Base-by-base conservation (phyloP, 2,797 vertebrate species). In the Tympanoctomys barrerae region DNA sequence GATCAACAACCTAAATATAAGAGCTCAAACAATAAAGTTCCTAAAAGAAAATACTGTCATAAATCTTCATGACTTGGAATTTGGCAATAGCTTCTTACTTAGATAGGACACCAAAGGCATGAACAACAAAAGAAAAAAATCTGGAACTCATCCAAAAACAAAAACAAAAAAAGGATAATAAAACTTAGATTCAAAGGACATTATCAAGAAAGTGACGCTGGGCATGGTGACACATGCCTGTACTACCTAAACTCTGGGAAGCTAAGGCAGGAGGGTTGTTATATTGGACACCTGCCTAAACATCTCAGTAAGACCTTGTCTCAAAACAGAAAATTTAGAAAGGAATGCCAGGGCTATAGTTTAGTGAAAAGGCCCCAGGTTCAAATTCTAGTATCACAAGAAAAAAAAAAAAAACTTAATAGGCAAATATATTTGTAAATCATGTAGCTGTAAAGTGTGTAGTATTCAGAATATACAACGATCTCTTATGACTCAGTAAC, bases 391-490 rank as follows among this genome's bases (percentile, higher is more conserved):
- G 36, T 73, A 39, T 39, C 21, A 11, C 39, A 73, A 42, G 36
- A 62, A 62, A 61, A 62, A 42, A 82, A 7, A n/a, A 42, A 70
- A 89, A 95, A 33, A 73, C 21, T 57, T 2, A 80, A 71, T 5
- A n/a, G 49, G 31, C 93, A 36, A 93, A 92, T 83, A 87, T 46
- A 86, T 77, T 21, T 87, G 18, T 57, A 96, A 91, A 94, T 36
- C 31, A 61, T 78, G 39, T 83, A 87, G 92, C 42, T 66, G 42
- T 77, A 87, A 82, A n/a, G 70, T n/a, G 36, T 52, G 2, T 59
- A 70, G 19, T 90, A 84, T 39, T 24, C 19, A 94, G 62, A 86
- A 88, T 57, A 79, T 16, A 81, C 52, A 85, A 89, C 79, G 52
- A 88, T 81, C 19, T 61, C 52, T 62, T 75, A 75, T 22, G 89